A percentile compares a stretch with the other conserved stretches of the same genome.
phyloP scores from a whole-genome alignment of 2,113 vertebrate species.

The Coregonus clupeaformis region DNA sequence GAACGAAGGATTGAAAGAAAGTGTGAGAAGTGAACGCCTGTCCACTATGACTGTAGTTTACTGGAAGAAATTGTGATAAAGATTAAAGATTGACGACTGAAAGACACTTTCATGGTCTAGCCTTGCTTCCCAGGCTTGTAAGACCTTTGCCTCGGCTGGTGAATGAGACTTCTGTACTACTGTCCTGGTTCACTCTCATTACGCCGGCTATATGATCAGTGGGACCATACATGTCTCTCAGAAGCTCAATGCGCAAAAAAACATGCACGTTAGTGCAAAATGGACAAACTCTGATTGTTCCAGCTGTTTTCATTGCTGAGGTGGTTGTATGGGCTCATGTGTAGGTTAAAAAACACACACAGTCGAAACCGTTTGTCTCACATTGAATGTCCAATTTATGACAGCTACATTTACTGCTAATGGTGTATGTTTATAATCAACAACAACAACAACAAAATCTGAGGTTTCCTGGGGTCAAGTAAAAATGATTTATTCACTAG shows the following conservation, averaged over 20 bases:
- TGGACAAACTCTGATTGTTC: constrained; percentile 36
- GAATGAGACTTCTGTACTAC: background rate
- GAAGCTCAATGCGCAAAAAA: constrained; percentile 52
- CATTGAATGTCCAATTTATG: background rate
- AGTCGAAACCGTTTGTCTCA: background rate
- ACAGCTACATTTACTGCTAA: constrained; percentile 9
- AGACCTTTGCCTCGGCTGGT: background rate
- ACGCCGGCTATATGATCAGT: constrained; percentile 16
- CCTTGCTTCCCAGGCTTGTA: constrained; percentile 29
- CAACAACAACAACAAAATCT: background rate
- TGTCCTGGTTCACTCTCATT: constrained; percentile 28
- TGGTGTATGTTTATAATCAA: constrained; percentile 1
- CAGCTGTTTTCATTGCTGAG: constrained; percentile 35
- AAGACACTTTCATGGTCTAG: constrained; percentile 24
- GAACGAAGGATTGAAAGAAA: constrained; percentile 15
- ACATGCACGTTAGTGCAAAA: constrained; percentile 44
- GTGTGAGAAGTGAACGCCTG: constrained; percentile 37
- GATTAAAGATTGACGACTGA: constrained; percentile 29
- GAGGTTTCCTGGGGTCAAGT: background rate
- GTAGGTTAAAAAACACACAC: background rate
- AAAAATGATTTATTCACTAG: background rate
- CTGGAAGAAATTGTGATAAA: background rate
- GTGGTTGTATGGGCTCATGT: constrained; percentile 6
- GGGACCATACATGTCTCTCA: constrained; percentile 23
- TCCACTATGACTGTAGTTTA: constrained; percentile 43